These are phyloP conservation scores for Ophiodon elongatus DNA, from an alignment of 2,113 vertebrate genomes.

Conservation along the genomic window DNA sequence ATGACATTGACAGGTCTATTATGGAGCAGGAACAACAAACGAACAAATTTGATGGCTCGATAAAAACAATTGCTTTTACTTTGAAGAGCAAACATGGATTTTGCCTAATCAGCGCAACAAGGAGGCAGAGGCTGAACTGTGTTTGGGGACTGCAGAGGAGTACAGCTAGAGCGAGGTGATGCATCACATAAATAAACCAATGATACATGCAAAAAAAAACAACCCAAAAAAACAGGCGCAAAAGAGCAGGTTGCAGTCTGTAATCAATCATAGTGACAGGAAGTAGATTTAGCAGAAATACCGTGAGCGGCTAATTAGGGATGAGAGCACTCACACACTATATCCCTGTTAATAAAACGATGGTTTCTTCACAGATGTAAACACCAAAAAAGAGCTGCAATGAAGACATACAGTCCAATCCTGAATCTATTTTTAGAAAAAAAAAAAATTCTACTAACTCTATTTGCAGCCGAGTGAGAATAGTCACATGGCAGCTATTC, in stretches of 20 bases:
- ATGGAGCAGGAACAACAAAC: conserved; percentile 14
- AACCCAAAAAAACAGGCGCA: background rate
- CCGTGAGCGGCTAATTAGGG: conserved; percentile 30
- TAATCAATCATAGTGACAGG: conserved; percentile 73
- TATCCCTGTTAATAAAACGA: background rate
- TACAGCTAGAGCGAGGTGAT: conserved; percentile 34
- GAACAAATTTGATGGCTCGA: conserved; percentile 1
- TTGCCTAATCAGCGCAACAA: conserved; percentile 31
- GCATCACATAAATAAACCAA: conserved; percentile 53
- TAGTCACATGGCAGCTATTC: background rate
- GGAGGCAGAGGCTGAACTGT: conserved; percentile 20
- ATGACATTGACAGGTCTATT: conserved; percentile 13
- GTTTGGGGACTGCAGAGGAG: conserved; percentile 32
- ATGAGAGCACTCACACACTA: conserved; percentile 11
- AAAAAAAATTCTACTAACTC: background rate
- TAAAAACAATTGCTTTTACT: conserved; percentile 25
- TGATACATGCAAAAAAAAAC: conserved; percentile 45
- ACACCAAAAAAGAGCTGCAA: background rate
- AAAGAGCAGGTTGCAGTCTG: conserved; percentile 23
- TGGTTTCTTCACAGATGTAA: conserved; percentile 12
- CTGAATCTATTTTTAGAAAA: background rate
- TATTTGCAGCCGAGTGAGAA: background rate
- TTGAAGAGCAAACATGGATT: conserved; percentile 25
- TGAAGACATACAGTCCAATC: background rate
- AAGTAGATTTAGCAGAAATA: conserved; percentile 61